These are phyloP conservation scores for Aldabrachelys gigantea DNA, from an alignment of 2,113 vertebrate species.

Conservation along the genomic window DNA sequence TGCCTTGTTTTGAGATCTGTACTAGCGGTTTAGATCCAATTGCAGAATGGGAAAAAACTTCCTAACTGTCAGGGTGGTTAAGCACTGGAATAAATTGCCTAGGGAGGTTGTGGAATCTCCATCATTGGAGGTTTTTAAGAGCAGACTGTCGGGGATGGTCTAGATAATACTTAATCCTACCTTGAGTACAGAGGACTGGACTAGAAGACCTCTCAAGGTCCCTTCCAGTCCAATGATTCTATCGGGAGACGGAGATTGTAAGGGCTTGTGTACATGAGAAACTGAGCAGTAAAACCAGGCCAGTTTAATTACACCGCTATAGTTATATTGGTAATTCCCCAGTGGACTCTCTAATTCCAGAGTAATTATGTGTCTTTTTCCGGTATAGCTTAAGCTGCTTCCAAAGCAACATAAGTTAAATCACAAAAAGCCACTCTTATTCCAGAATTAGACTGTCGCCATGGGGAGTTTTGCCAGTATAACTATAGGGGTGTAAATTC, in stretches of 20 bases:
- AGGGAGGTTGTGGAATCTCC: not conserved
- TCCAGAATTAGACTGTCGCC: not conserved
- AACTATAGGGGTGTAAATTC: not conserved
- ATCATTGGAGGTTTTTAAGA: not conserved
- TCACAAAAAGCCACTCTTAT: not conserved
- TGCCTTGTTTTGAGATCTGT: not conserved
- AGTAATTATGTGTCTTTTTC: not conserved
- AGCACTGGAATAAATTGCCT: not conserved
- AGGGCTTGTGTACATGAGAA: not conserved
- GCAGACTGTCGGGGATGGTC: not conserved
- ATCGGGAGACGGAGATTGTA: not conserved
- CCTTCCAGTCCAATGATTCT: not conserved
- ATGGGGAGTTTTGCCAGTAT: not conserved
- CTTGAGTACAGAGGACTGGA: not conserved
- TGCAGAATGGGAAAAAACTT: not conserved
- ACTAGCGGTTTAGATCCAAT: not conserved
- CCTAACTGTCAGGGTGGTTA: not conserved
- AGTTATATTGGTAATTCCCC: not conserved
- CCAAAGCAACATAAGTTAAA: not conserved
- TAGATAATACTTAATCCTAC: not conserved
- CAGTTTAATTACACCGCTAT: not conserved
- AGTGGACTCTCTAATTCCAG: not conserved
- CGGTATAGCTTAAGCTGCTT: not conserved
- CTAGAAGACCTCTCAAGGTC: not conserved
- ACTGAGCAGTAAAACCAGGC: not conserved